phyloP scores from a whole-genome alignment of 2,113 vertebrate species.

The Nipponia nippon region DNA sequence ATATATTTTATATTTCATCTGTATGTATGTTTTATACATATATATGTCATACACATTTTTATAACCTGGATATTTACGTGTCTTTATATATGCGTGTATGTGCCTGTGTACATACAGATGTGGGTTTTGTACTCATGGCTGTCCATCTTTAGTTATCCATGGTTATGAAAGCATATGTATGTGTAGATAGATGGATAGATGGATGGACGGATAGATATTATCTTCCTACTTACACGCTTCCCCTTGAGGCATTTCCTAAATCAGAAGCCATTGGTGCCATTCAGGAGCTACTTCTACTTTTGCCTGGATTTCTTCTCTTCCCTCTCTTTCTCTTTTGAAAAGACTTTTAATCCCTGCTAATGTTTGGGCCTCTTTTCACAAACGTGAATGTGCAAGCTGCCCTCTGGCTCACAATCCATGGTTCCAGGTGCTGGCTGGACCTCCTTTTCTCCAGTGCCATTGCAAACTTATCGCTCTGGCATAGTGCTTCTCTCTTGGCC shows the following conservation, averaged over 20 bases:
- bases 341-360: not conserved
- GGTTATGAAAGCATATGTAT: not conserved
- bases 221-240: not conserved
- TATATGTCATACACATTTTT: not conserved
- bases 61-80: not conserved
- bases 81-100: not conserved
- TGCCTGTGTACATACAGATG: not conserved
- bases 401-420: not conserved
- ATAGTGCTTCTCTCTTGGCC: not conserved
- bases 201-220: not conserved
- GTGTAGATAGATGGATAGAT: not conserved
- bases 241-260: not conserved
- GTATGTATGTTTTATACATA: not conserved
- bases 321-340: not conserved
- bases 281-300: not conserved
- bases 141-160: not conserved
- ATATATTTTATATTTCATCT: not conserved
- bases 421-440: not conserved
- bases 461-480: not conserved
- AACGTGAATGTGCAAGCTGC: not conserved
- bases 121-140: not conserved
- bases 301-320: not conserved
- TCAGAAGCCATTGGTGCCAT: not conserved
- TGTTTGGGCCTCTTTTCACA: not conserved
- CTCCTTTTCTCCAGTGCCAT: not conserved